Evolutionary conservation across 2,113 vertebrate genomes (phyloP).

Genomic region (Aphyosemion australe): DNA sequence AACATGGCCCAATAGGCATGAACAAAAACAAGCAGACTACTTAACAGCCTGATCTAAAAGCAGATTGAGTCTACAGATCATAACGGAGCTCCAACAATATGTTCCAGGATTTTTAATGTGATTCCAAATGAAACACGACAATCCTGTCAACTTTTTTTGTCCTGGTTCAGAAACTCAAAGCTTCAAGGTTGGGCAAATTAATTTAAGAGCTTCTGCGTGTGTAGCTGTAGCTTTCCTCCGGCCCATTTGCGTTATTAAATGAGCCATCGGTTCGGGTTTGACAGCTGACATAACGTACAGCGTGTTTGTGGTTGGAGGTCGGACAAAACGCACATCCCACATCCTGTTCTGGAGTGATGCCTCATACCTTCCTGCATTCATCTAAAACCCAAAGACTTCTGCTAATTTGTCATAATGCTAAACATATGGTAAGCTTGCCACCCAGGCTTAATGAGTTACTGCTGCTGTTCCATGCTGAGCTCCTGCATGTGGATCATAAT

Average conservation of each 20-base stretch:
- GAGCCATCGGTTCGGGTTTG: conserved; percentile 43
- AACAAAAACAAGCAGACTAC: conserved; percentile 5
- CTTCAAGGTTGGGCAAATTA: conserved; percentile 57
- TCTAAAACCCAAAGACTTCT: conserved; percentile 23
- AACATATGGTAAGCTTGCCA: conserved; percentile 6
- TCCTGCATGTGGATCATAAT: conserved; percentile 58
- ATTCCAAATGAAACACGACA: conserved; percentile 54
- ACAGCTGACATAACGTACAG: conserved; percentile 25
- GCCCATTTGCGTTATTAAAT: conserved; percentile 59
- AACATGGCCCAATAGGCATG: background rate
- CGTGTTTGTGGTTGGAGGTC: conserved; percentile 3
- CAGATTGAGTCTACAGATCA: background rate
- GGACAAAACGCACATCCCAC: conserved; percentile 7
- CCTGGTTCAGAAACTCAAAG: conserved; percentile 22
- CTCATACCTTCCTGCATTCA: background rate
- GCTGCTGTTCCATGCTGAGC: conserved; percentile 25
- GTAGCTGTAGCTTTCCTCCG: conserved; percentile 50
- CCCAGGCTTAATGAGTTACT: background rate
- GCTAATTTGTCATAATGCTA: conserved; percentile 35
- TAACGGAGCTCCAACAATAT: conserved; percentile 15
- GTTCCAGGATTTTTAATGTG: conserved; percentile 30
- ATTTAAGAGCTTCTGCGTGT: conserved; percentile 52
- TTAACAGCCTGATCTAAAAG: background rate
- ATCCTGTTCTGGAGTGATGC: background rate
- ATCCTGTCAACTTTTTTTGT: conserved; percentile 27